Evolutionary conservation across 2,888 invertebrate species (phyloP), one percentile per base, ranked within the genome.

Genomic region (Noctua fimbriata): DNA sequence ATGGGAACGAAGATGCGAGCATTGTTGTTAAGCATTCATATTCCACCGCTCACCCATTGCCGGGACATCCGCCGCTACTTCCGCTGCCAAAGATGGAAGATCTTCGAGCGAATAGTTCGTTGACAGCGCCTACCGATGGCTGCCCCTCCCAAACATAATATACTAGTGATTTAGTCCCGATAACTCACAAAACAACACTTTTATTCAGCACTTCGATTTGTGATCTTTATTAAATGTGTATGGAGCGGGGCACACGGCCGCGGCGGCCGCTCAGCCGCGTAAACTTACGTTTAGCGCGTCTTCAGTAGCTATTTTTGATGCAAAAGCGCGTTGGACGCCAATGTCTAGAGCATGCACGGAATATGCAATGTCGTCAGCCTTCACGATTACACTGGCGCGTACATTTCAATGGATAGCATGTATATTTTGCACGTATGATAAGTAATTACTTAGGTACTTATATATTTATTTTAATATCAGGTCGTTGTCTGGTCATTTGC

Each of bases 21-120:
- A 95, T 95, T 95, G 95, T 95, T 95, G 94, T 95, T 94, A 95
- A 92, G 94, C 94, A 97, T 96, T 96, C 96, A 96, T 95, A 95
- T 95, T 95, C 93, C 92, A 93, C 91, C 92, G 94, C 96, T 96
- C 94, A 97, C 96, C 96, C 96, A 97, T 96, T 91, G 95, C 94
- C 94, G 96, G 95, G 95, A 96, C 96, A 96, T 97, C 97, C 97
- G 96, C 92, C 92, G 95, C 91, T 94, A 93, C 96, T 97, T 97
- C 97, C 97, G 97, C 94, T 96, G 95, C 96, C 97, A 96, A 96
- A 97, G 96, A 96, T 96, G 97, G 97, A 93, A 94, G 95, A 96
- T 96, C 94, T 94, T 94, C 92, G 90, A 90, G 90, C 91, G 91
- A 85, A 92, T 94, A 94, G 96, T 96, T 95, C 96, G 95, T 96